Percentiles rank a stretch among this genome's conserved stretches.
Evolutionary conservation across 2,888 invertebrate species (phyloP).

Genomic region (Heliconius aoede): DNA sequence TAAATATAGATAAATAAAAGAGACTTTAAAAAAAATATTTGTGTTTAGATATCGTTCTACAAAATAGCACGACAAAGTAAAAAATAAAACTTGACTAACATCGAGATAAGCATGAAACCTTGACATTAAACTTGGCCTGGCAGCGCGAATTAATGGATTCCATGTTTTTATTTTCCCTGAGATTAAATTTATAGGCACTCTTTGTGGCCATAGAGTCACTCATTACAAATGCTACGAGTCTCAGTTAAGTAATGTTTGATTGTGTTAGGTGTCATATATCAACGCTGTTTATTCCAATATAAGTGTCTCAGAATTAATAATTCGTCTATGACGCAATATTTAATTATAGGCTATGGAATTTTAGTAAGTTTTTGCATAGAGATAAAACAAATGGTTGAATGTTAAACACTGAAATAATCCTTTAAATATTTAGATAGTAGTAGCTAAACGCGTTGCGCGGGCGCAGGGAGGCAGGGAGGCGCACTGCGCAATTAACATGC

Average conservation of each 20-base stretch:
- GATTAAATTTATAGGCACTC: conserved; percentile 82
- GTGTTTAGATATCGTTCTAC: conserved; percentile 67
- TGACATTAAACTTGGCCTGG: conserved; percentile 84
- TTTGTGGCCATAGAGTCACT: conserved; percentile 76
- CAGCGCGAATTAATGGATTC: conserved; percentile 83
- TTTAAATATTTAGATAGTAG: conserved; percentile 19
- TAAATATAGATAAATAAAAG: conserved; percentile 35
- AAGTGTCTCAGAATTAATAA: conserved; percentile 67
- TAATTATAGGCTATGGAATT: conserved; percentile 33
- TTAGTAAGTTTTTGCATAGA: conserved; percentile 25
- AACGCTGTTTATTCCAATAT: conserved; percentile 69
- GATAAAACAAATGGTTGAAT: conserved; percentile 6
- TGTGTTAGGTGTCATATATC: conserved; percentile 80
- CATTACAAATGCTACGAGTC: conserved; percentile 77
- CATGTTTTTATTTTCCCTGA: conserved; percentile 84
- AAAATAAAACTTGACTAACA: conserved; percentile 79
- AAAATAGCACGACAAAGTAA: conserved; percentile 73
- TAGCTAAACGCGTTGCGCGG: conserved; percentile 45
- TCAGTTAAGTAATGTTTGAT: conserved; percentile 75
- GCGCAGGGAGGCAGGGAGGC: conserved; percentile 49
- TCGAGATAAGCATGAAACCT: conserved; percentile 82
- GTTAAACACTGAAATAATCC: neutral
- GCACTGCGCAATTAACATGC: conserved; percentile 80
- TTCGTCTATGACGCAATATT: conserved; percentile 43
- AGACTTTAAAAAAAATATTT: conserved; percentile 53